Conservation (phyloP, 2,888 invertebrate species). For the Cataglyphis rosenhaueri region DNA sequence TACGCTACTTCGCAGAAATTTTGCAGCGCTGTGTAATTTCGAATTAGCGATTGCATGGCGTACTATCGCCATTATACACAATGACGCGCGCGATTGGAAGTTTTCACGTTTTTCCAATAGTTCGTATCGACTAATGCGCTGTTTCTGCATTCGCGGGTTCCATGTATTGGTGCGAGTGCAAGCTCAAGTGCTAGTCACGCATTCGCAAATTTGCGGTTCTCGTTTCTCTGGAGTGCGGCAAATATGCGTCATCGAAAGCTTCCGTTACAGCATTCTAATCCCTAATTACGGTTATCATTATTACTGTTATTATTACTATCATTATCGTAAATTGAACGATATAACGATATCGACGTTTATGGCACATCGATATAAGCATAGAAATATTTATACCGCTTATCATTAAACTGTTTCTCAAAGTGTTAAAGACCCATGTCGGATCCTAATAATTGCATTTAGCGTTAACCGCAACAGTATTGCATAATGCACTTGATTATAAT, state of each 20-base stretch:
- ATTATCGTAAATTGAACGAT: neutral
- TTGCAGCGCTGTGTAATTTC: conserved; percentile 46
- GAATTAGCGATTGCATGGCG: conserved; percentile 51
- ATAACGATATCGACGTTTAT: neutral
- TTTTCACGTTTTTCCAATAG: conserved; percentile 36
- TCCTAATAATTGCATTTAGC: conserved; percentile 23
- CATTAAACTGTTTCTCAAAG: neutral
- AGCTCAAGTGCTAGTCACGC: conserved; percentile 62
- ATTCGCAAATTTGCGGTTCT: conserved; percentile 67
- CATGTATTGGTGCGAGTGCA: conserved; percentile 30
- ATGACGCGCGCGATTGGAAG: neutral
- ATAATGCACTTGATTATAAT: conserved; percentile 32
- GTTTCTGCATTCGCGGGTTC: conserved; percentile 9
- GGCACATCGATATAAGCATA: neutral
- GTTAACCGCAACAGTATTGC: neutral
- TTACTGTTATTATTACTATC: conserved; percentile 2
- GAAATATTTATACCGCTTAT: neutral
- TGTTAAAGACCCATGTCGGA: neutral
- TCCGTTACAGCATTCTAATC: conserved; percentile 21
- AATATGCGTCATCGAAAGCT: conserved; percentile 63
- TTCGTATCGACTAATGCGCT: conserved; percentile 10
- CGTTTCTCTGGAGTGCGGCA: conserved; percentile 52
- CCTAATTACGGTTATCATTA: conserved; percentile 13
- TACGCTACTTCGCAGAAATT: conserved; percentile 25
- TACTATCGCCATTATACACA: conserved; percentile 35